phyloP scores from a whole-genome alignment of 2,888 invertebrate genomes.

The Siphonodentalium dalli region DNA sequence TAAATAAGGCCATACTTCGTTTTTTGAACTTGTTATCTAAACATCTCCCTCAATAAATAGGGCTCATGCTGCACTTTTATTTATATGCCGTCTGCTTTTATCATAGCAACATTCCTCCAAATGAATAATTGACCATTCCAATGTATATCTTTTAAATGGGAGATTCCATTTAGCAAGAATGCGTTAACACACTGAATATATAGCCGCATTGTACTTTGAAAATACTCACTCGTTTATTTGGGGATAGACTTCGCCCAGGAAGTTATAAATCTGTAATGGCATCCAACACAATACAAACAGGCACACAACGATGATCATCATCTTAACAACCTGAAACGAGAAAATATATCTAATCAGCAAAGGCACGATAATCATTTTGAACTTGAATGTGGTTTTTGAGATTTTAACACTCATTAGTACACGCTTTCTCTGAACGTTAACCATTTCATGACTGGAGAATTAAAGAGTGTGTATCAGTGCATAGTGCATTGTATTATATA shows the following conservation, averaged over 20 bases:
- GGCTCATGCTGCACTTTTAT: no score
- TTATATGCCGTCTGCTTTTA: no score
- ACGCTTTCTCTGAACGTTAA: neutral
- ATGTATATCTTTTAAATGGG: no score
- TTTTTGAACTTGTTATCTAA: no score
- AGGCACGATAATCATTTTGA: no score
- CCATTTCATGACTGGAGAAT: neutral
- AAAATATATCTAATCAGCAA: no score
- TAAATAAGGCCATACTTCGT: no score
- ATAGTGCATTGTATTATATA: no score
- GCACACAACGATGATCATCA: constrained; percentile 66
- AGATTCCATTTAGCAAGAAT: neutral
- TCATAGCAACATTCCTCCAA: neutral
- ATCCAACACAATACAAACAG: constrained; percentile 68
- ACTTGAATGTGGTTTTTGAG: neutral
- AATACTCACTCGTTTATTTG: constrained; percentile 55
- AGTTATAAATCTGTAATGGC: constrained; percentile 66
- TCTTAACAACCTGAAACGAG: constrained; percentile 62
- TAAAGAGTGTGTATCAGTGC: no score
- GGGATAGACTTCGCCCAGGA: constrained; percentile 55
- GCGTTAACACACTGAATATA: neutral
- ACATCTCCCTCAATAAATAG: no score
- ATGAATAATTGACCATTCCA: neutral
- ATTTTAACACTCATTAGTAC: neutral
- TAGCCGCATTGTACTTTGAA: neutral